phyloP scores from a whole-genome alignment of 2,113 vertebrate genomes.

The Fulmarus glacialis region DNA sequence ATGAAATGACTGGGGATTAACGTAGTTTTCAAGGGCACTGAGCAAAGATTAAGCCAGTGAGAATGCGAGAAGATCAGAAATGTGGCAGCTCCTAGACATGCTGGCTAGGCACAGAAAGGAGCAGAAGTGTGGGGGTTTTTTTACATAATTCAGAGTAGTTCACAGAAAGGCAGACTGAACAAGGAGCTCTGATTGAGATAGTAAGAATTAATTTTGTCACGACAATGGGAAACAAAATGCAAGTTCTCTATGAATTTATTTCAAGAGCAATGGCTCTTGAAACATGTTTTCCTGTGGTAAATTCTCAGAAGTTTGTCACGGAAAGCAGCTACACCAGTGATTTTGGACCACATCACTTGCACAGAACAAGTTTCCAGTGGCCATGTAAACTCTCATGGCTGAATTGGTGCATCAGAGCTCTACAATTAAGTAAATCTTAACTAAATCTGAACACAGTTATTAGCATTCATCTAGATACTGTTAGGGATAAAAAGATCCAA shows the following conservation, averaged over 20 bases:
- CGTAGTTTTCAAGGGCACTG: not conserved
- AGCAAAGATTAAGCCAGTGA: not conserved
- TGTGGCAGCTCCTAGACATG: not conserved
- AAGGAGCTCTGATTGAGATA: not conserved
- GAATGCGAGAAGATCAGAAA: not conserved
- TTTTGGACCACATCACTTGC: not conserved
- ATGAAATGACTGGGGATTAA: not conserved
- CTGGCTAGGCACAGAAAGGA: not conserved
- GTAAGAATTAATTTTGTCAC: not conserved
- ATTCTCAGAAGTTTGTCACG: not conserved
- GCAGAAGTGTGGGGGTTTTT: not conserved
- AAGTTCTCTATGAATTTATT: not conserved
- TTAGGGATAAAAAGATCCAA: not conserved
- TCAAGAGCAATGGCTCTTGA: not conserved
- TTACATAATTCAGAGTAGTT: not conserved
- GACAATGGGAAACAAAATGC: not conserved
- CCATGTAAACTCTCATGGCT: not conserved
- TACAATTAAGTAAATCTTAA: not conserved
- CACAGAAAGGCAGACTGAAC: not conserved
- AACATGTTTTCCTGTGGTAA: not conserved
- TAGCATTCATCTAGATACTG: not conserved
- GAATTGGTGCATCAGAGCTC: not conserved
- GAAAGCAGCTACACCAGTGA: not conserved
- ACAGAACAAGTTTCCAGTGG: not conserved
- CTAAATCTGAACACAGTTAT: not conserved